phyloP scores from a whole-genome alignment of 1,140 invertebrate genomes.

The Bombyx mandarina region DNA sequence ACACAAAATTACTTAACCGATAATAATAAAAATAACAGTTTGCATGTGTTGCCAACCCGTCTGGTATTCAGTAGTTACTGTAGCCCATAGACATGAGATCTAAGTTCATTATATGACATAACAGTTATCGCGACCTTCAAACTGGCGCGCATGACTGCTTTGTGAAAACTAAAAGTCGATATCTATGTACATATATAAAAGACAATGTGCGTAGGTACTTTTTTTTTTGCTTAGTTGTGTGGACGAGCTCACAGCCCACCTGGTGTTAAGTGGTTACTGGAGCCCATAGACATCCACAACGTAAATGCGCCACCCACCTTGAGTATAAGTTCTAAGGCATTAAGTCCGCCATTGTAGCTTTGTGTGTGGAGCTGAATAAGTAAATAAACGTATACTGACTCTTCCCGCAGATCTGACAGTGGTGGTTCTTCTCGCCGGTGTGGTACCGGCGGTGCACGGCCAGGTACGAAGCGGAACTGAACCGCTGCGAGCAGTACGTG shows the following conservation, averaged over 20 bases:
- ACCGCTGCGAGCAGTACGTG: constrained; percentile 41
- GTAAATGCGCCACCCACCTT: no score
- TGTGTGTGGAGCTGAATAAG: no score
- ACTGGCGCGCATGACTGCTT: no score
- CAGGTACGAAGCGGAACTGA: constrained; percentile 50
- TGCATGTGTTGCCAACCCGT: background rate
- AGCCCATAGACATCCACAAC: no score
- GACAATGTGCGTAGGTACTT: background rate
- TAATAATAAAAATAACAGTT: background rate
- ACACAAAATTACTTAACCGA: background rate
- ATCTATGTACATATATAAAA: no score
- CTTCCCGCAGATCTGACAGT: constrained; percentile 46
- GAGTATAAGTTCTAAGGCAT: no score
- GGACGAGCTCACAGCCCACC: no score
- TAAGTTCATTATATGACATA: background rate
- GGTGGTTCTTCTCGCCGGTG: constrained; percentile 39
- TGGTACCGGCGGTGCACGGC: constrained; percentile 47
- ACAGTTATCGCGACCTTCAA: no score
- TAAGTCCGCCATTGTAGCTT: background rate
- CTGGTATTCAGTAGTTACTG: background rate
- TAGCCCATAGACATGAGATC: background rate
- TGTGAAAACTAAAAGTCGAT: no score
- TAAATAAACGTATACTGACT: constrained; percentile 19
- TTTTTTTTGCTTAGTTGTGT: no score
- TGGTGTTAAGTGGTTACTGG: no score